These are phyloP conservation scores for Drosophila serrata DNA, from an alignment of 1,140 invertebrate species.

Conservation along the genomic window DNA sequence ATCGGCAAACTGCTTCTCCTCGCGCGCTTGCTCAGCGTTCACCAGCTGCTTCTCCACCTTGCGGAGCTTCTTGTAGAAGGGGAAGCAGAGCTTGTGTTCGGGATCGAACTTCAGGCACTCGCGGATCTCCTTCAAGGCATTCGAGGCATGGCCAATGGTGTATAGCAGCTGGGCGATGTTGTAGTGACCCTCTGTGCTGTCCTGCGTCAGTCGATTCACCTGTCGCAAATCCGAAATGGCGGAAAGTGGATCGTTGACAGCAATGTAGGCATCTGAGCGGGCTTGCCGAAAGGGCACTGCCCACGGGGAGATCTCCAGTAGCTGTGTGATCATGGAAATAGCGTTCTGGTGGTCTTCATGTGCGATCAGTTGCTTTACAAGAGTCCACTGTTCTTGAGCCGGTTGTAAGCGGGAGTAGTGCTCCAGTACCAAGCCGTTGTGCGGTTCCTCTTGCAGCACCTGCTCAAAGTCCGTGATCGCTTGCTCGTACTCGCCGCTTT, in stretches of 20 bases:
- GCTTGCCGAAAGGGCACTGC: conserved; percentile 93
- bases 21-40: conserved; percentile 90
- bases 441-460: conserved; percentile 89
- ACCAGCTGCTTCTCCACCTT: conserved; percentile 96
- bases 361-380: conserved; percentile 89
- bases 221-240: conserved; percentile 96
- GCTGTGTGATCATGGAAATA: conserved; percentile 89
- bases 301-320: conserved; percentile 97
- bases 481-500: conserved; percentile 93
- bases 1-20: conserved; percentile 89
- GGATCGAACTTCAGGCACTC: conserved; percentile 99
- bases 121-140: conserved; percentile 96
- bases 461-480: conserved; percentile 93
- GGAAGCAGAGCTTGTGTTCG: conserved; percentile 97
- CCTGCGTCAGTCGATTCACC: conserved; percentile 95
- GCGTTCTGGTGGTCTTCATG: conserved; percentile 90
- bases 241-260: conserved; percentile 91
- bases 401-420: conserved; percentile 89
- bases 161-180: conserved; percentile 95
- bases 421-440: conserved; percentile 91
- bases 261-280: conserved; percentile 94
- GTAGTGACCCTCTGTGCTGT: conserved; percentile 96
- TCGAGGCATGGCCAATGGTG: conserved; percentile 95
- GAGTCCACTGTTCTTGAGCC: conserved; percentile 88
- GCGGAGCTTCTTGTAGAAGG: conserved; percentile 98